Conservation (phyloP, 2,113 vertebrate species). For the Gnathonemus echidnorhynchus region DNA sequence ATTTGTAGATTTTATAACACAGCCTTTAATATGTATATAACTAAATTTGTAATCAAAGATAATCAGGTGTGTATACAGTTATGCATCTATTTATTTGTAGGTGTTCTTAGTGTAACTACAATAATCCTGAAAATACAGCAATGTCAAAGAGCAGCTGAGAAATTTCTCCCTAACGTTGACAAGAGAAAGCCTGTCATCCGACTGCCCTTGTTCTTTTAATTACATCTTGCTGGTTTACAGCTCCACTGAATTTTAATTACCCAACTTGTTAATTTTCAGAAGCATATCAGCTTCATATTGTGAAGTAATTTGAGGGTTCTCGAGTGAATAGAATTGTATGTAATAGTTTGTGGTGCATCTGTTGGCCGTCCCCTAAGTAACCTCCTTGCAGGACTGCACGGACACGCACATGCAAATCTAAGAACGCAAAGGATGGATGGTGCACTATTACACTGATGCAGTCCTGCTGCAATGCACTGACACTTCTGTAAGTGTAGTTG, state of each 20-base stretch:
- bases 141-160: not conserved
- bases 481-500: not conserved
- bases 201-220: constrained; percentile 60
- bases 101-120: not conserved
- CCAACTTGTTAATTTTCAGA: constrained; percentile 43
- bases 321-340: constrained; percentile 40
- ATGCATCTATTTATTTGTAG: not conserved
- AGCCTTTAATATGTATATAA: not conserved
- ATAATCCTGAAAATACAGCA: constrained; percentile 1
- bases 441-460: not conserved
- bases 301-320: constrained; percentile 28
- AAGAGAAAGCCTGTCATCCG: constrained; percentile 34
- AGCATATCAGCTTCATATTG: constrained; percentile 33
- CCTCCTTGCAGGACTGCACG: not conserved
- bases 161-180: constrained; percentile 22
- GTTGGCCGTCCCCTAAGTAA: not conserved
- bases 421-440: not conserved
- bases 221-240: constrained; percentile 55
- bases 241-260: constrained; percentile 58
- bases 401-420: not conserved
- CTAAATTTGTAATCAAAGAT: not conserved
- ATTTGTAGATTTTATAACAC: not conserved
- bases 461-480: not conserved
- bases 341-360: constrained; percentile 15
- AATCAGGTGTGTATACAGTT: not conserved